Evolutionary conservation across 2,113 vertebrate species (phyloP), one percentile per base, ranked within the genome.

Genomic region (Malaclemys terrapin): DNA sequence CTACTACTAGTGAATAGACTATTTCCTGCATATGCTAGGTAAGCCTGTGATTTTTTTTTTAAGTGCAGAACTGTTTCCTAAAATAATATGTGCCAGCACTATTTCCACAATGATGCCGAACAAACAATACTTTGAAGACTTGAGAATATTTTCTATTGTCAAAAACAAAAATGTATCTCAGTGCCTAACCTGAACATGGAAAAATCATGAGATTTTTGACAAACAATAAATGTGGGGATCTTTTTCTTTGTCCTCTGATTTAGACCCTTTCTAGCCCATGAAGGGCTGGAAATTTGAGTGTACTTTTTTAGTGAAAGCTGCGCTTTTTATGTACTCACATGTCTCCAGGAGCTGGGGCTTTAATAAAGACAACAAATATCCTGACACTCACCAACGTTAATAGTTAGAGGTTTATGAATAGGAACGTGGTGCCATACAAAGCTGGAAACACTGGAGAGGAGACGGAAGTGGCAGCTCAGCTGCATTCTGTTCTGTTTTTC

Each of bases 401-500:
- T 47, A 47, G 11, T 27, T 76, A 45, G 42, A 27, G 42, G 75
- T 78, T 78, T 78, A 27, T 25, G 13, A 47, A 12, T 6, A 42
- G 22, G 20, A 75, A 76, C 24, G 24, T 45, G 72, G 72, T 45
- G 11, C 9, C 38, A 25, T 76, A 12, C 19, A 45, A 6, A 45
- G n/a, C 11, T 76, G 38, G 20, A 78, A 42, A 45, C 24, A 47
- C 10, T 45, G 72, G 9, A 3, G 72, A 27, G 75, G 42, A 42
- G 25, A 47, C 6, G 22, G 20, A 75, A 19, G 8, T 1, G 17
- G n/a, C 8, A 9, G 75, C 24, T 72, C 35, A 12, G 54, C 35
- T 3, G 4, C 29, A 38, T 50, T 54, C 47, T 3, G 5, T 50
- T 54, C 1, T 0, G 0, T 14, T 27, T 78, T 78, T 78, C 42